Base-by-base conservation (phyloP, 1,140 invertebrate genomes). In the Colletes latitarsis region DNA sequence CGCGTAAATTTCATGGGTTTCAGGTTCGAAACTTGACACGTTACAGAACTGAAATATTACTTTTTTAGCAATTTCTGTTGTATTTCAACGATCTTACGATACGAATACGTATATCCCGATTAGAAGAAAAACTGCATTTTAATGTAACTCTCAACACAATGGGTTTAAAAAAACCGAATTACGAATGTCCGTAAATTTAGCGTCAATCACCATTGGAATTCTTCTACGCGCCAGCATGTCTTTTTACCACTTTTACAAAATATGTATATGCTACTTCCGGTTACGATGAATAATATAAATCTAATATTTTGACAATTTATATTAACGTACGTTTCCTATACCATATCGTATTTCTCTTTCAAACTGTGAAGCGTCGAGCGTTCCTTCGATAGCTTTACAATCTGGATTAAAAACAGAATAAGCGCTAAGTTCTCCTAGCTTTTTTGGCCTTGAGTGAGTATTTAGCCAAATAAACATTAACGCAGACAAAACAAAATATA, bases 331-430 rank as follows among this genome's bases (percentile, higher is more conserved):
- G 85, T 89, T 92, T 4, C 89, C 92, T 5, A 93, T 88, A 30
- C 97, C 96, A 92, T 95, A 97, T 69, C 94, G 91, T 75, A 99
- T 95, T 94, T 99, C 96, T 86, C 95, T 95, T 90, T 99, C 97
- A 91, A 99, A 97, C 89, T 99, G 97, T 91, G 99, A 98, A n/a
- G 98, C 97, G 81, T 97, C 98, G 3, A 99, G 93, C 3, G 98
- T 98, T 17, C 99, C 99, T 86, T 98, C 96, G 81, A 99, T 97
- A 70, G 97, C 95, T 91, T 98, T 95, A 94, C 97, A 99, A 88
- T 98, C 96, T 82, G 96, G 96, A 95, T 99, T 99, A 90, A 99
- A 99, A 0, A 99, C 98, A 73, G 98, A 99, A 92, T 99, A 99
- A 0, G 99, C 98, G 94, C 98, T 99, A 0, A 97, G 91, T 95